These are phyloP conservation scores for Scelioninae gen. 2 DNA, from an alignment of 2,888 invertebrate species.

Conservation along the genomic window DNA sequence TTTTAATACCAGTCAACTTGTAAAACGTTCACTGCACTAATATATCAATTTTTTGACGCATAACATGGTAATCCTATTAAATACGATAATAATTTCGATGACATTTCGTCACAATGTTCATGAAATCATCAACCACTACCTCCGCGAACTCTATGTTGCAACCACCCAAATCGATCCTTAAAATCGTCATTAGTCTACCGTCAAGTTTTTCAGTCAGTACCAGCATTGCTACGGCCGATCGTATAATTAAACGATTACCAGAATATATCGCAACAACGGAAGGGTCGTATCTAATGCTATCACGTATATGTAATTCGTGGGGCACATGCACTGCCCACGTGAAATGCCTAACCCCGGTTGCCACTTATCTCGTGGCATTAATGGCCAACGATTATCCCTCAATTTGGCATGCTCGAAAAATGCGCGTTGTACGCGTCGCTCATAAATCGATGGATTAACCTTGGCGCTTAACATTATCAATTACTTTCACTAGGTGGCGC, in stretches of 20 bases:
- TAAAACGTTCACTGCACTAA: too few species aligned
- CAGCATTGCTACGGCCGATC: too few species aligned
- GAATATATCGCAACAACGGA: constrained; percentile 23
- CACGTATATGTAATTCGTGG: constrained; percentile 50
- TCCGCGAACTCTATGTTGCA: constrained; percentile 1
- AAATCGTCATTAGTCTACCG: constrained; percentile 1
- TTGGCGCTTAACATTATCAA: constrained; percentile 73
- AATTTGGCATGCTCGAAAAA: constrained; percentile 66
- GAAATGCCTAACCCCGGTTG: constrained; percentile 49
- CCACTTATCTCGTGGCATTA: constrained; percentile 57
- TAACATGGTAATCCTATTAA: too few species aligned
- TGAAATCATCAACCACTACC: constrained; percentile 11
- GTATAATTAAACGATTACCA: constrained; percentile 49
- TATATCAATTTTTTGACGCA: too few species aligned
- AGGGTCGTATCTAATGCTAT: constrained; percentile 42
- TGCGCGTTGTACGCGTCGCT: constrained; percentile 66
- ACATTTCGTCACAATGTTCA: neutral
- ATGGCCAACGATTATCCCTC: constrained; percentile 68
- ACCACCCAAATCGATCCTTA: neutral
- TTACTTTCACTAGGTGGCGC: constrained; percentile 63
- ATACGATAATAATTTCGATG: too few species aligned
- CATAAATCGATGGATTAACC: constrained; percentile 74
- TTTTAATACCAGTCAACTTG: too few species aligned
- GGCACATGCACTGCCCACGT: constrained; percentile 46
- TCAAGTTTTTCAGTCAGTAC: neutral